A percentile compares a stretch with the other conserved stretches of the same genome.
These are phyloP conservation scores for Motacilla tschutschensis DNA, from an alignment of 2,113 vertebrate species.

Conservation along the genomic window DNA sequence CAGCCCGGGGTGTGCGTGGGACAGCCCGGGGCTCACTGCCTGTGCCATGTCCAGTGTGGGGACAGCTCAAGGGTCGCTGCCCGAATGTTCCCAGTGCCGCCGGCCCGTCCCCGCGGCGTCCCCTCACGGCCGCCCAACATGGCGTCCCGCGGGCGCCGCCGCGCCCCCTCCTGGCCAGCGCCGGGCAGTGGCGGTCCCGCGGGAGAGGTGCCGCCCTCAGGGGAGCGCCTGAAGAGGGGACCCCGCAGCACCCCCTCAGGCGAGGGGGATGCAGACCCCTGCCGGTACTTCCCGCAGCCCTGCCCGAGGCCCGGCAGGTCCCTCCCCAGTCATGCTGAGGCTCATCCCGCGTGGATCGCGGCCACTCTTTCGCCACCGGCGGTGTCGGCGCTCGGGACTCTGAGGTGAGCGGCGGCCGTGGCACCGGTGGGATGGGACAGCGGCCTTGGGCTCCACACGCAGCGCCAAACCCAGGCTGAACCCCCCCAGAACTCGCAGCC, in stretches of 20 bases:
- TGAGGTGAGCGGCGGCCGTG: neutral
- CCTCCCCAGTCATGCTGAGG: neutral
- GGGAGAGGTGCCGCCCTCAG: neutral
- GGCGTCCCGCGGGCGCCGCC: neutral
- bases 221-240: rapidly evolving
- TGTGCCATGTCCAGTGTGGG: neutral
- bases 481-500: neutral
- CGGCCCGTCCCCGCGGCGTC: rapidly evolving
- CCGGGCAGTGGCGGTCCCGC: neutral
- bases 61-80: too few relatives aligned
- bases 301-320: neutral
- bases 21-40: neutral
- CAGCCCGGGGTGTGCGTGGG: neutral
- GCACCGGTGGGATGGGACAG: neutral
- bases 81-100: rapidly evolving
- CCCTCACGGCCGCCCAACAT: neutral
- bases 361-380: rapidly evolving
- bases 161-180: constrained; percentile 9
- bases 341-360: rapidly evolving
- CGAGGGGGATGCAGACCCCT: rapidly evolving
- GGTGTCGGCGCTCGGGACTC: neutral
- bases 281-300: neutral
- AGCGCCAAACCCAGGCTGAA: neutral
- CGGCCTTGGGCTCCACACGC: neutral
- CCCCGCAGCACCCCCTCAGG: too few relatives aligned